Base-by-base conservation (phyloP, 2,797 vertebrate species). In the Anguilla pacifica region DNA sequence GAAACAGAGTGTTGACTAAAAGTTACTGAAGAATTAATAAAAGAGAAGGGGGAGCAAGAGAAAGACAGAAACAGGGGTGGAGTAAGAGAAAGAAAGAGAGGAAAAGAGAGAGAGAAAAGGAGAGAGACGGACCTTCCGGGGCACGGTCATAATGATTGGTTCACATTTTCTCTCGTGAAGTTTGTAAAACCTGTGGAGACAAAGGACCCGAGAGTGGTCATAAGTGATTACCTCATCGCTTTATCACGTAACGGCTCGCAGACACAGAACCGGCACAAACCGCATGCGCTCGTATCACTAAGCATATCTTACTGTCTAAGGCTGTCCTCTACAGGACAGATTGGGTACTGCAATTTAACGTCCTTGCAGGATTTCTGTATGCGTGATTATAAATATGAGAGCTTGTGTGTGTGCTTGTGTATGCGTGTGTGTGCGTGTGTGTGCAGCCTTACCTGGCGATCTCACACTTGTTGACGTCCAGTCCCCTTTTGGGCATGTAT, bases 401-500 rank as follows among this genome's bases (percentile, higher is more conserved):
- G 31, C 39, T 3, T 77, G 31, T 39, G 11, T 1, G 31, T 43
- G 72, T 70, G 64, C 9, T 22, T 70, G 64, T n/a, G 25, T 70
- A n/a, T 67, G 59, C 15, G 43, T 79, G 77, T 46, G 19, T 22
- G 15, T 25, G 7, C 22, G 28, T 49, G 10, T 0, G 22, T 0
- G 15, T 19, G 10, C 13, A 72, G 57, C 13, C 86, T 91, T 93
- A 99, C 99, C 99, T 98, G 92, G 98, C 97, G 15, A 99, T 99
- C 96, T 99, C 99, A 90, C 99, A 99, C 94, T 99, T 99, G 97
- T 99, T 99, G 90, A 99, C 98, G 0, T 99, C 98, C 1, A 99
- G 96, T 55, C 98, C 99, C 91, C 98, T 94, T 92, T 99, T 99
- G 89, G 98, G 97, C 99, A 99, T 99, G 95, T 97, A 99, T 0